A percentile compares a stretch with the other conserved stretches of the same genome.
These are phyloP conservation scores for Baccha elongata DNA, from an alignment of 2,888 invertebrate species.

Conservation along the genomic window DNA sequence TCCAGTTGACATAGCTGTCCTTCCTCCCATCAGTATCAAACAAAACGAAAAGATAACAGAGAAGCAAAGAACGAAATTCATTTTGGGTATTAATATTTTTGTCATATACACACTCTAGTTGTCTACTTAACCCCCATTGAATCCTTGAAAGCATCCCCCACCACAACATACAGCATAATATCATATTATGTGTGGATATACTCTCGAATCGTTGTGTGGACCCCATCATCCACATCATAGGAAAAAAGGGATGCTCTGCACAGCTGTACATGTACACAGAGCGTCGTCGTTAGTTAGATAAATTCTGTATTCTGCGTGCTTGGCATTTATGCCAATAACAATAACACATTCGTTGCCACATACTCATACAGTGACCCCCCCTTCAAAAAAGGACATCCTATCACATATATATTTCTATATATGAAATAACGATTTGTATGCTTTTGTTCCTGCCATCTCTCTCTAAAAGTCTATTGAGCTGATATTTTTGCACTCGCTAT, in stretches of 20 bases:
- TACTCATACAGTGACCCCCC: slow-evolving; percentile 45
- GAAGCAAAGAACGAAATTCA: slow-evolving; percentile 62
- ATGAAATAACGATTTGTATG: slow-evolving; percentile 63
- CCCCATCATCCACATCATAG: slow-evolving; percentile 17
- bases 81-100: slow-evolving; percentile 73
- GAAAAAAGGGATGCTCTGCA: slow-evolving; percentile 58
- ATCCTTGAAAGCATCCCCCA: slow-evolving; percentile 31
- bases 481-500: slow-evolving; percentile 28
- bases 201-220: neutral
- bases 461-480: slow-evolving; percentile 39
- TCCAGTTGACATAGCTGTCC: slow-evolving; percentile 64
- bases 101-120: slow-evolving; percentile 65
- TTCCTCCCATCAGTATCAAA: slow-evolving; percentile 16
- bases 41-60: slow-evolving; percentile 37
- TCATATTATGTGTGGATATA: slow-evolving; percentile 4
- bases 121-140: slow-evolving; percentile 36
- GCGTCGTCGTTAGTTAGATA: slow-evolving; percentile 43
- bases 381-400: slow-evolving; percentile 55
- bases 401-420: neutral
- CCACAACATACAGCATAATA: neutral
- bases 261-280: slow-evolving; percentile 25
- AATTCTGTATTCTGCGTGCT: slow-evolving; percentile 70
- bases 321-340: slow-evolving; percentile 73
- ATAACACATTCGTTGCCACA: slow-evolving; percentile 70
- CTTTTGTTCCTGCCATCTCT: slow-evolving; percentile 41